Conservation (phyloP, 1,140 invertebrate species). For the Eupristina koningsbergeri region DNA sequence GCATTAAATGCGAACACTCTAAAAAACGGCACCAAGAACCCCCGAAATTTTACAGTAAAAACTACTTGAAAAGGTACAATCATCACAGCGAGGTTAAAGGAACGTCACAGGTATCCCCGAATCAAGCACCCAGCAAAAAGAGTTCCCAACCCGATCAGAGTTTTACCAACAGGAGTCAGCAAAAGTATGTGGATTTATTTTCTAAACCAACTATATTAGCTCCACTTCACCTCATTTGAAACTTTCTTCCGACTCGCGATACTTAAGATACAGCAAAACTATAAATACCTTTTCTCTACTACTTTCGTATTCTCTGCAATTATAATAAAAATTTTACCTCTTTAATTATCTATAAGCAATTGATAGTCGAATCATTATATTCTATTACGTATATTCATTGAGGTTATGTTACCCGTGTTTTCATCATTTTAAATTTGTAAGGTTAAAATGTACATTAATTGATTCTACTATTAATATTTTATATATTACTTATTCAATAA, state of each 20-base stretch:
- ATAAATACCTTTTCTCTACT: not conserved
- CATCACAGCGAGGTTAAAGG: slow-evolving; percentile 28
- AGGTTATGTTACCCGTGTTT: no score
- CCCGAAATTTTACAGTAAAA: slow-evolving; percentile 45
- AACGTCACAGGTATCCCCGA: not conserved
- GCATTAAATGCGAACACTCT: not conserved
- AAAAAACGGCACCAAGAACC: slow-evolving; percentile 24
- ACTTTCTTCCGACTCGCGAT: slow-evolving; percentile 3
- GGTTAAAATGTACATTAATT: no score
- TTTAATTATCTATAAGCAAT: not conserved
- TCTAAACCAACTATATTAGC: slow-evolving; percentile 33
- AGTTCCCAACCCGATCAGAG: not conserved
- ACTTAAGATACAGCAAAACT: not conserved
- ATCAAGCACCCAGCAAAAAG: slow-evolving; percentile 3
- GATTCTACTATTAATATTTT: no score
- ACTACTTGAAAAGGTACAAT: slow-evolving; percentile 44
- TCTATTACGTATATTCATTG: no score
- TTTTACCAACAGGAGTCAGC: not conserved
- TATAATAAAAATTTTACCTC: not conserved
- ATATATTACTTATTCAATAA: no score
- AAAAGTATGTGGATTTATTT: slow-evolving; percentile 47
- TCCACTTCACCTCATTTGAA: slow-evolving; percentile 24
- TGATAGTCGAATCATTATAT: no score
- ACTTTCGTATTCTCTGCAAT: not conserved
- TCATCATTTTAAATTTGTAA: no score